Base-by-base conservation (phyloP, 1,140 invertebrate species). In the Microvelia longipes region DNA sequence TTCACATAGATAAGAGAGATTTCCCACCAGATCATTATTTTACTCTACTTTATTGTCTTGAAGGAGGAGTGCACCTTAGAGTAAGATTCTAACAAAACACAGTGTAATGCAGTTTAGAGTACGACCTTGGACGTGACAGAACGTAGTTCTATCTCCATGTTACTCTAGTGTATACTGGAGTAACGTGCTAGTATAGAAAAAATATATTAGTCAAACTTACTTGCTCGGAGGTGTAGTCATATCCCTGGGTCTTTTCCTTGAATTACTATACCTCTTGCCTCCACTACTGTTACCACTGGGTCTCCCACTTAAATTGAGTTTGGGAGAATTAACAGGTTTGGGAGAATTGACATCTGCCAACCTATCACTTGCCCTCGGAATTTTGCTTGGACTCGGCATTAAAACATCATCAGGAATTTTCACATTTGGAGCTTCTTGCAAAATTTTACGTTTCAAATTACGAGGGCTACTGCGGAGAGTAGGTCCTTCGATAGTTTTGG, bases 351-450 rank as follows among this genome's bases (percentile, higher is more conserved):
- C 11, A 63, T 26, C 62, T 1, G 28, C 30, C 29, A 14, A 5
- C n/a, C 69, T 28, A 13, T n/a, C 25, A 28, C 14, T 19, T 11
- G 35, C 5, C 35, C 69, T 69, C 13, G 70, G 29, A 19, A 74
- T 70, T 70, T 73, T 74, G 29, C 71, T 74, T 19, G 73, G 73
- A 64, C 73, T 74, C 27, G 73, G 73, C 72, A 73, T 74, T 1
- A 74, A 28, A n/a, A 71, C 61, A 61, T 74, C 71, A 70, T 73
- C 73, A 50, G 70, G 29, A 1, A 72, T 2, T 2, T 67, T 61
- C 29, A 27, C 50, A 30, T 63, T 30, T 28, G 61, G 60, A 14
- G 13, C 1, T n/a, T 29, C 70, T 30, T 69, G 70, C 11, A 26
- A 66, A 67, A 66, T 25, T 29, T 71, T 70, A 25, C 69, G 35